Evolutionary conservation across 2,113 vertebrate species (phyloP).

Genomic region (Phycodurus eques): DNA sequence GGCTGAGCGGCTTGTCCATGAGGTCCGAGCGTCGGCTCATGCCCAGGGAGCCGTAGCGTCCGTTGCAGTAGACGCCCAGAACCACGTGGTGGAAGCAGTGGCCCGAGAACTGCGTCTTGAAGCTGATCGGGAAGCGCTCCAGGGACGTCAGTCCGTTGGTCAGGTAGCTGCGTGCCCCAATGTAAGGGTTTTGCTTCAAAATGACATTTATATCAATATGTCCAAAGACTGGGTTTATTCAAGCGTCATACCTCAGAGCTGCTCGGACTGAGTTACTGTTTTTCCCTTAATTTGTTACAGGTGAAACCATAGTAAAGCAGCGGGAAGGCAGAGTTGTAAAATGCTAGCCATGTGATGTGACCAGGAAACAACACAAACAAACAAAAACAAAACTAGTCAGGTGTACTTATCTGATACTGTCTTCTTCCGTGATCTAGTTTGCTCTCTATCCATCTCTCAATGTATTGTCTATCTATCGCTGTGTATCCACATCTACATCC

Average conservation of each 20-base stretch:
- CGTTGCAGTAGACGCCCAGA: slow-evolving; percentile 91
- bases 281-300: too few relatives aligned
- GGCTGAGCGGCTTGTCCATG: slow-evolving; percentile 90
- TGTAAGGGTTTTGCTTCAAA: slow-evolving; percentile 38
- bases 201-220: background rate
- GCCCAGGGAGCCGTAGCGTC: slow-evolving; percentile 88
- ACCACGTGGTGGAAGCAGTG: slow-evolving; percentile 96
- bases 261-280: too few relatives aligned
- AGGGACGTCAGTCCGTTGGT: slow-evolving; percentile 90
- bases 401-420: too few relatives aligned
- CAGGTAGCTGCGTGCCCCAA: slow-evolving; percentile 79
- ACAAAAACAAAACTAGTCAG: too few relatives aligned
- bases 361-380: too few relatives aligned
- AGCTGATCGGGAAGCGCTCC: slow-evolving; percentile 97
- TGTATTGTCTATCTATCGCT: too few relatives aligned
- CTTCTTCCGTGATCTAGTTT: too few relatives aligned
- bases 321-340: background rate
- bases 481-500: too few relatives aligned
- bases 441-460: too few relatives aligned
- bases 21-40: slow-evolving; percentile 94
- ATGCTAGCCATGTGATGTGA: too few relatives aligned
- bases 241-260: too few relatives aligned
- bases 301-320: background rate
- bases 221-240: too few relatives aligned
- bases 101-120: slow-evolving; percentile 97